Base-by-base conservation (phyloP, 2,888 invertebrate genomes). In the Automeris io region DNA sequence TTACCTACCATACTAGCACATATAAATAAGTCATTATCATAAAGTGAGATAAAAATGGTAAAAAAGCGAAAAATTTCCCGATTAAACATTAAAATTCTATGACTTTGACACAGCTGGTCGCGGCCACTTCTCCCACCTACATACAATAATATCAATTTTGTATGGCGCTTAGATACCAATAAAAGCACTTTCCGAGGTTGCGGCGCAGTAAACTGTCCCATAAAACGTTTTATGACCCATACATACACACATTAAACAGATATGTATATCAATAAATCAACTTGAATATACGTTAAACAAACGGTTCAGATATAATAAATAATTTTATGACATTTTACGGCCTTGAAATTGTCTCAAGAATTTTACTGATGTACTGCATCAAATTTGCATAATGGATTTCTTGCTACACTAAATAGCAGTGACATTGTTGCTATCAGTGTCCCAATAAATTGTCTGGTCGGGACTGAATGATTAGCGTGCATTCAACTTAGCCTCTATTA, bases 171-270 rank as follows among this genome's bases (percentile, higher is more conserved):
- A 76, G 70, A 71, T 75, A 72, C 63, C 71, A 73, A 80, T 80
- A 80, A 80, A 79, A 77, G 65, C 70, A 61, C 69, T 64, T 70
- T 70, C 70, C 63, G 74, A 73, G 68, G 74, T 74, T 76, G 67
- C 64, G 61, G 63, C 62, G 69, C 70, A 65, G 70, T 80, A 68
- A 77, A 76, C 58, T 73, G 76, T 70, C 71, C 64, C 75, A 78
- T 81, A 80, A 83, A 83, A 74, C 67, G 57, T 67, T 80, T 81
- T 78, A 82, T 75, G 61, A 69, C 57, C 74, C 76, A 76, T 78
- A 75, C 70, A 57, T 71, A 75, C 77, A 80, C 74, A 76, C 78
- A 79, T 81, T 80, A 79, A 73, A 70, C 62, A 70, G 70, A 77
- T 74, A 78, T 67, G 65, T 70, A 72, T 69, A 65, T 64, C 58